Percentiles rank a stretch among this genome's conserved stretches.
Evolutionary conservation across 2,888 invertebrate genomes (phyloP).

Genomic region (Flexamia atlantica): DNA sequence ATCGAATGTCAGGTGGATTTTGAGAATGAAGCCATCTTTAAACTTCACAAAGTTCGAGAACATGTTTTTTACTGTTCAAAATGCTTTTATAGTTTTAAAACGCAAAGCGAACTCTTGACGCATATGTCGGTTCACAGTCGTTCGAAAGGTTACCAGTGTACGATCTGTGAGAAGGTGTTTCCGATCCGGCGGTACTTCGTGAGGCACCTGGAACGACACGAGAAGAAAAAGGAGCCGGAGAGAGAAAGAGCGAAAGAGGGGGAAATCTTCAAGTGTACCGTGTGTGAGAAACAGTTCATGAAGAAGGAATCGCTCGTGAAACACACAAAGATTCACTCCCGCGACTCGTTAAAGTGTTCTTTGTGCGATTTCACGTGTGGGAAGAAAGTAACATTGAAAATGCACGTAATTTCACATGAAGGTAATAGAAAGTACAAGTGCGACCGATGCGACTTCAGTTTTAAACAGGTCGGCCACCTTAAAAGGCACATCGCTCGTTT

Average conservation of each 20-base stretch:
- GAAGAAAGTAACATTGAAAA: slow-evolving; percentile 49
- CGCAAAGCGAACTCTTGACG: slow-evolving; percentile 9
- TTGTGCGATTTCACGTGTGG: slow-evolving; percentile 34
- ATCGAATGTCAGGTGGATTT: slow-evolving; percentile 34
- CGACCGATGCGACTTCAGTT: slow-evolving; percentile 33
- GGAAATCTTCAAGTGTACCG: slow-evolving; percentile 17
- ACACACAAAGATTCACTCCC: slow-evolving; percentile 30
- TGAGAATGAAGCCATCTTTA: slow-evolving; percentile 32
- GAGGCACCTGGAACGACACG: slow-evolving; percentile 31
- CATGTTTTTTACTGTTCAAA: slow-evolving; percentile 10
- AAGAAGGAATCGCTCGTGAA: slow-evolving; percentile 39
- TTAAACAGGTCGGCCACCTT: slow-evolving; percentile 46
- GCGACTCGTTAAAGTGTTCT: slow-evolving; percentile 47
- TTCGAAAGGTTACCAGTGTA: slow-evolving; percentile 23
- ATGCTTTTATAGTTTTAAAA: slow-evolving; percentile 28
- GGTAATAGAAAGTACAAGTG: slow-evolving; percentile 43
- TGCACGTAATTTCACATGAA: slow-evolving; percentile 41
- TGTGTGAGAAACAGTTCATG: slow-evolving; percentile 33
- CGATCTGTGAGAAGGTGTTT: slow-evolving; percentile 28
- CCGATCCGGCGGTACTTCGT: slow-evolving; percentile 11
- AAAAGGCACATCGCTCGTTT: slow-evolving; percentile 49
- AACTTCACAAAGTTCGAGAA: slow-evolving; percentile 24
- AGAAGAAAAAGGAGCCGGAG: slow-evolving; percentile 11
- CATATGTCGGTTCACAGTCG: slow-evolving; percentile 18
- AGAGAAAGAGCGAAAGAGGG: not conserved